Conservation (phyloP, 1,140 invertebrate species). For the Hesperophylax magnus region DNA sequence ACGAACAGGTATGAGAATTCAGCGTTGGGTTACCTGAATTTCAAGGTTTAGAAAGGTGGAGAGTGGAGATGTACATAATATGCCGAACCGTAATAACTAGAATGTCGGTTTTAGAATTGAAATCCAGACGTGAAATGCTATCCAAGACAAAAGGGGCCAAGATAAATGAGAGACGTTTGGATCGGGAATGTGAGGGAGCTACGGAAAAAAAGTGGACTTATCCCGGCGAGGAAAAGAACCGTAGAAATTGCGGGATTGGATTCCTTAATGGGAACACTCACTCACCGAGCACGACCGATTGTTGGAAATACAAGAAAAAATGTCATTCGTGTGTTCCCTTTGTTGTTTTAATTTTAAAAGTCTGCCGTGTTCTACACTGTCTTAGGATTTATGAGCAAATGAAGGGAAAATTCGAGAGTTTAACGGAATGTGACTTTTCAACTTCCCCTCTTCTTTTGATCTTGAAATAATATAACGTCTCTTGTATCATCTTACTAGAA, state of each 20-base stretch:
- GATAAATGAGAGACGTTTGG: slow-evolving; percentile 54
- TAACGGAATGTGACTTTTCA: no score
- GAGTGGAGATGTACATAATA: background rate
- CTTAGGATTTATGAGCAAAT: no score
- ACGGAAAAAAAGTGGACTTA: slow-evolving; percentile 23
- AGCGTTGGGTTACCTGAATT: slow-evolving; percentile 22
- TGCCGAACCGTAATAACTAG: slow-evolving; percentile 30
- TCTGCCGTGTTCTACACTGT: no score
- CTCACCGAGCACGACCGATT: slow-evolving; percentile 20
- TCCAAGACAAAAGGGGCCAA: slow-evolving; percentile 52
- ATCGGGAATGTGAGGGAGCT: slow-evolving; percentile 38
- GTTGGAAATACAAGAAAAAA: slow-evolving; percentile 13
- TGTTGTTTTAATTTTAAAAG: slow-evolving; percentile 13
- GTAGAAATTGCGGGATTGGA: slow-evolving; percentile 24
- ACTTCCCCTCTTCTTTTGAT: no score
- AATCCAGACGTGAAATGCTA: slow-evolving; percentile 49
- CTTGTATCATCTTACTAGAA: no score
- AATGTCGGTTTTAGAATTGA: slow-evolving; percentile 52
- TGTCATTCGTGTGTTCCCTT: slow-evolving; percentile 1
- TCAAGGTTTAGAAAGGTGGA: slow-evolving; percentile 1
- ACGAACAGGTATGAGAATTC: slow-evolving; percentile 1
- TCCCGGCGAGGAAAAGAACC: slow-evolving; percentile 9
- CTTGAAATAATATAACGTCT: no score
- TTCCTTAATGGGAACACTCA: slow-evolving; percentile 22
- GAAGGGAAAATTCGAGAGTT: no score